Conservation (phyloP, 2,113 vertebrate species). For the Guaruba guarouba region DNA sequence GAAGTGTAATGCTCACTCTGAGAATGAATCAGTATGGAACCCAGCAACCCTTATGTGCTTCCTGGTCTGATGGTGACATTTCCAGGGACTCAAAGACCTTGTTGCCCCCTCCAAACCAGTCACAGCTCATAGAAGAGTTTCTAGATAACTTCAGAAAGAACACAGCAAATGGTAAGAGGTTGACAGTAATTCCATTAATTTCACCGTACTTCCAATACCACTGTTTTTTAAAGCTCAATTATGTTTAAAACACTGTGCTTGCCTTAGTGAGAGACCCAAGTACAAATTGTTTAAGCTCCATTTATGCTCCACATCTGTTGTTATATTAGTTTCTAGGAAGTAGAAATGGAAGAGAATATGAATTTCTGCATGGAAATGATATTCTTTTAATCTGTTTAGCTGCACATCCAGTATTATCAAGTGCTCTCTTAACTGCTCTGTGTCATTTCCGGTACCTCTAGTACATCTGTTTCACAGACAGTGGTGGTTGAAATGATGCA, state of each 20-base stretch:
- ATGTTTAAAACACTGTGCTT: neutral
- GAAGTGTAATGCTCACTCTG: slow-evolving; percentile 81
- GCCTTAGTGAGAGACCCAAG: neutral
- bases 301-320: neutral
- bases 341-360: neutral
- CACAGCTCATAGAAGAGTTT: slow-evolving; percentile 79
- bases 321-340: neutral
- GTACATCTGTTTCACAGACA: neutral
- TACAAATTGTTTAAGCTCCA: neutral
- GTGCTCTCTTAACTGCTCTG: neutral
- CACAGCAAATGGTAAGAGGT: slow-evolving; percentile 82
- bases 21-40: slow-evolving; percentile 49
- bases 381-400: neutral
- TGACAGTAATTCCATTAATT: neutral
- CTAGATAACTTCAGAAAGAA: slow-evolving; percentile 82
- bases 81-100: slow-evolving; percentile 48
- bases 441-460: neutral
- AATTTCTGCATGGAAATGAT: neutral
- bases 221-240: neutral
- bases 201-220: neutral
- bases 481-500: neutral
- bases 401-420: neutral
- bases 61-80: slow-evolving; percentile 61
- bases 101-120: slow-evolving; percentile 70
- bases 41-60: slow-evolving; percentile 43